phyloP scores from a whole-genome alignment of 2,888 invertebrate genomes.

The Chrysomela aeneicollis region DNA sequence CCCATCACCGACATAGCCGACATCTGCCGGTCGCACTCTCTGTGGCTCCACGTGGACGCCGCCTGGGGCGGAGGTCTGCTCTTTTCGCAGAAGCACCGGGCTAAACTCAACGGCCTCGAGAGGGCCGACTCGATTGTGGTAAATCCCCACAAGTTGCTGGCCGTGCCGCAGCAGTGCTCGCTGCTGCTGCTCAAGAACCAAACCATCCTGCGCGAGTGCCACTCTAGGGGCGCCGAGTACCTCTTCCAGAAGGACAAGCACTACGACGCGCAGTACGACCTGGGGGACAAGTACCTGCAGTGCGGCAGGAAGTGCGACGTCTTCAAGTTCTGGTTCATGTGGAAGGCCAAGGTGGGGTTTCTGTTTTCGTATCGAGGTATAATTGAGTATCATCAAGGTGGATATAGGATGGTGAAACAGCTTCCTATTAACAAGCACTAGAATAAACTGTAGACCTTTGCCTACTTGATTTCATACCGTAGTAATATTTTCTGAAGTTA shows the following conservation, averaged over 20 bases:
- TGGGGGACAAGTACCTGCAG: constrained; percentile 71
- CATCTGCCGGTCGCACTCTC: constrained; percentile 90
- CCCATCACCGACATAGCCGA: constrained; percentile 92
- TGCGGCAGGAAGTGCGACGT: constrained; percentile 76
- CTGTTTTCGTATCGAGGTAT: no score
- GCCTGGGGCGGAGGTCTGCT: constrained; percentile 70
- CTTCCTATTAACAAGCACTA: no score
- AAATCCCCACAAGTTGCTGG: constrained; percentile 71
- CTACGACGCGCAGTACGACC: constrained; percentile 64
- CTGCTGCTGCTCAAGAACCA: constrained; percentile 61
- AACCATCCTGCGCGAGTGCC: constrained; percentile 60
- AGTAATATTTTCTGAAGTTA: no score
- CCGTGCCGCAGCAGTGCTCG: constrained; percentile 68
- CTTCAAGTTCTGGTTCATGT: constrained; percentile 76
- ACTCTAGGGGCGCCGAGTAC: constrained; percentile 64
- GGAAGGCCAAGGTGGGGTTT: constrained; percentile 68
- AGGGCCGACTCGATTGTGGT: constrained; percentile 68
- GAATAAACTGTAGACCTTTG: no score
- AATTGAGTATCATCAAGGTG: no score
- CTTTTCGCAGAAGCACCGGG: constrained; percentile 64
- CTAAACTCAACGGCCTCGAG: constrained; percentile 64
- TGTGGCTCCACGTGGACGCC: constrained; percentile 89
- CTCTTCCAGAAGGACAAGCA: constrained; percentile 67
- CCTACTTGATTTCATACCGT: no score
- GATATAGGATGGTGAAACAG: no score